Conservation (phyloP, 2,797 vertebrate species). For the Limosa lapponica region DNA sequence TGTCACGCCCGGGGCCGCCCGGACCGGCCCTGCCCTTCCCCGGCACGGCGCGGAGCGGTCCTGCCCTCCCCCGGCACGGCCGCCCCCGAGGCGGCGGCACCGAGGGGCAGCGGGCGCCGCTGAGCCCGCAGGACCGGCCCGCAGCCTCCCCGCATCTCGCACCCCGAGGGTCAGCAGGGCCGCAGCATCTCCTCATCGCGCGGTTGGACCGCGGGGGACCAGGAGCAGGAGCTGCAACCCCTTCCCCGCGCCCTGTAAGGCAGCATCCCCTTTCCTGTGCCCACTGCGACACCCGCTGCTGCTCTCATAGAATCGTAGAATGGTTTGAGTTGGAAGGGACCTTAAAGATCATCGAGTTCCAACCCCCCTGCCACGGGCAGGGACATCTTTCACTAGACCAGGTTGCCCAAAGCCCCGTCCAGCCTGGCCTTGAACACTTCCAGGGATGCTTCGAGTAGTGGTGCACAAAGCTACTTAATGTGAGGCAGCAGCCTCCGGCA, state of each 20-base stretch:
- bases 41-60: background rate
- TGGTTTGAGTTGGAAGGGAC: background rate
- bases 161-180: accelerated
- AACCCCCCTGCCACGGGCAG: background rate
- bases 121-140: background rate
- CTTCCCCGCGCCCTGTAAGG: background rate
- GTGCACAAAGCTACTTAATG: accelerated
- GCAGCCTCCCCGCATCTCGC: too few relatives aligned
- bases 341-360: background rate
- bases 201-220: too few relatives aligned
- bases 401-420: background rate
- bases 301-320: accelerated
- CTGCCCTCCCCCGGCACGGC: background rate
- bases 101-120: background rate
- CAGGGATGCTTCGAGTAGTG: accelerated
- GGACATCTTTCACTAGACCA: background rate
- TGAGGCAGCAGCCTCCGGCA: background rate
- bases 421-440: background rate
- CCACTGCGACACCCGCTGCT: accelerated
- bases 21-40: accelerated
- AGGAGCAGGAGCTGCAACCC: background rate
- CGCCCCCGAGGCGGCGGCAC: background rate
- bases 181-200: background rate
- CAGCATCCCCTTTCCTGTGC: accelerated
- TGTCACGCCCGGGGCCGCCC: background rate